phyloP scores from a whole-genome alignment of 2,113 vertebrate genomes.

The Picathartes gymnocephalus region DNA sequence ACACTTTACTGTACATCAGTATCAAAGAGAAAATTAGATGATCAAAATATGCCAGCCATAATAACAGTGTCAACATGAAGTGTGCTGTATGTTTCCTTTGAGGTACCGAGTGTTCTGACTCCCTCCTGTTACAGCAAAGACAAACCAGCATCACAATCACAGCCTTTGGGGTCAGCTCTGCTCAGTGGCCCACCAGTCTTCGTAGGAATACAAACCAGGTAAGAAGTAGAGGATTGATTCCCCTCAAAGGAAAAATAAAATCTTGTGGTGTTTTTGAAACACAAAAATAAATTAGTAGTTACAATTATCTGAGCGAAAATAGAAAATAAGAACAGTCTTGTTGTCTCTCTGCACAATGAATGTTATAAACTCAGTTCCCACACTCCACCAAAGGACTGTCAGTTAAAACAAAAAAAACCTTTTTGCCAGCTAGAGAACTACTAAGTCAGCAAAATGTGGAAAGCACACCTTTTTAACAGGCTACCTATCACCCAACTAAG shows the following conservation, averaged over 20 bases:
- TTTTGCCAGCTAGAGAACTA: background rate
- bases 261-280: background rate
- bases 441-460: background rate
- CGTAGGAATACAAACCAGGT: background rate
- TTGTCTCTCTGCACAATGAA: background rate
- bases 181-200: background rate
- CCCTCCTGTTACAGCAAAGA: background rate
- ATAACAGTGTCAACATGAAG: background rate
- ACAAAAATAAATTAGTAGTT: background rate
- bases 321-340: background rate
- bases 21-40: conserved; percentile 35
- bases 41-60: conserved; percentile 58
- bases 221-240: background rate
- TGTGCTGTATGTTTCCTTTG: background rate
- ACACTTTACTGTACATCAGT: conserved; percentile 16
- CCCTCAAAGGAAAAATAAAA: background rate
- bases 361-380: background rate
- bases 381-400: background rate
- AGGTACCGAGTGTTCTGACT: background rate
- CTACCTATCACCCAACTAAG: background rate
- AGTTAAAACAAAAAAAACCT: background rate
- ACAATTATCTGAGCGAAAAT: background rate
- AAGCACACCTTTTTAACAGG: background rate
- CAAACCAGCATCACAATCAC: background rate
- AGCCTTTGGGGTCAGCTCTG: background rate